Evolutionary conservation across 2,113 vertebrate species (phyloP).

Genomic region (Gymnocephalus cernua): DNA sequence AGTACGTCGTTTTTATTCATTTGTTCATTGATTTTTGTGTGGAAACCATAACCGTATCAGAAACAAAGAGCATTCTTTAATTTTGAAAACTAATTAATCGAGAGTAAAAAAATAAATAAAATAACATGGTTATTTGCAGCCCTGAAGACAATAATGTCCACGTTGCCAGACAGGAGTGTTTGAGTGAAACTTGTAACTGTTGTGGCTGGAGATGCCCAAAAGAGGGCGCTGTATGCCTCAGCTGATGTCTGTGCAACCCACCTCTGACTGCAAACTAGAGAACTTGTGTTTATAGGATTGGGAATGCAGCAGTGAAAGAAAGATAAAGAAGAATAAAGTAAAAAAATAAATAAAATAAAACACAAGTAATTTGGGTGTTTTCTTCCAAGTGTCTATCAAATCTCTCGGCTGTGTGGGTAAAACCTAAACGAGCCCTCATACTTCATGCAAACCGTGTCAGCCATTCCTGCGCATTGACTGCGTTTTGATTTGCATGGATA

Average conservation of each 20-base stretch:
- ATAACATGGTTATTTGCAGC: background rate
- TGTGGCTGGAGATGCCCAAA: slow-evolving; percentile 5
- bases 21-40: no score
- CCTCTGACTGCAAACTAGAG: background rate
- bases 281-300: background rate
- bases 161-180: background rate
- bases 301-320: background rate
- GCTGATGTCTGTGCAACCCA: background rate
- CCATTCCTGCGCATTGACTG: background rate
- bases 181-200: background rate
- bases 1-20: no score
- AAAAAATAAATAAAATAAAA: background rate
- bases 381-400: slow-evolving; percentile 20
- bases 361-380: background rate
- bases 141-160: background rate
- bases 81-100: background rate
- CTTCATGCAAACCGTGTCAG: slow-evolving; percentile 21
- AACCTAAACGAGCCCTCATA: slow-evolving; percentile 19
- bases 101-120: no score
- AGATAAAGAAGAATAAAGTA: background rate
- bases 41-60: no score
- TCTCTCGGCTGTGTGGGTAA: background rate
- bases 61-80: background rate
- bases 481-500: slow-evolving; percentile 52
- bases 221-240: slow-evolving; percentile 60